Conservation (phyloP, 2,797 vertebrate genomes). For the Balearica regulorum region DNA sequence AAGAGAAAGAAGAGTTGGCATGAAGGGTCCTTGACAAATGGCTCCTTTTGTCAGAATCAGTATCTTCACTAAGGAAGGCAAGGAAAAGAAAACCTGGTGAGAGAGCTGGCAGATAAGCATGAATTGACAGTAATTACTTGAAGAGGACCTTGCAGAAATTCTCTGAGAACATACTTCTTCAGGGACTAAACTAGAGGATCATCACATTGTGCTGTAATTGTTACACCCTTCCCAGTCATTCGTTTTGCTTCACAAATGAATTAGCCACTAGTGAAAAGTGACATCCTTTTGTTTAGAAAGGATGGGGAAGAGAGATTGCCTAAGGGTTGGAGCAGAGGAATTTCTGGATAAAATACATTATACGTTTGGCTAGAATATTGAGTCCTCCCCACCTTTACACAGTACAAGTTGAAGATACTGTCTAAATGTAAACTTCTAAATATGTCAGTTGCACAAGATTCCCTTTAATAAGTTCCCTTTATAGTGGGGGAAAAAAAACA, state of each 20-base stretch:
- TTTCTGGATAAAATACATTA: background rate
- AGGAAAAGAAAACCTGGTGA: slow-evolving; percentile 21
- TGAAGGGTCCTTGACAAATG: slow-evolving; percentile 54
- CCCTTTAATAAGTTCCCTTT: background rate
- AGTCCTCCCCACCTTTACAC: background rate
- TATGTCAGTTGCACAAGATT: background rate
- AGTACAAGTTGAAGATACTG: background rate
- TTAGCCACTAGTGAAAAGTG: slow-evolving; percentile 17
- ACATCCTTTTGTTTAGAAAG: slow-evolving; percentile 2
- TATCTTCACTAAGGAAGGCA: slow-evolving; percentile 47
- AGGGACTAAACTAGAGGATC: slow-evolving; percentile 49
- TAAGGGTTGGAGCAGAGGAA: background rate
- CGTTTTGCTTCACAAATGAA: background rate
- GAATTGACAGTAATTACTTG: slow-evolving; percentile 65
- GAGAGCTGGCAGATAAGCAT: slow-evolving; percentile 59
- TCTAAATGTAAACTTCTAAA: background rate
- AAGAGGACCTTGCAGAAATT: slow-evolving; percentile 50
- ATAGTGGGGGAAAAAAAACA: background rate
- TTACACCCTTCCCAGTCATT: slow-evolving; percentile 29
- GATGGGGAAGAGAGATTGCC: background rate
- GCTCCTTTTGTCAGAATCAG: slow-evolving; percentile 55
- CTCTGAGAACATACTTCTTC: slow-evolving; percentile 52
- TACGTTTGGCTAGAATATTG: background rate
- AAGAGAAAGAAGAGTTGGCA: background rate
- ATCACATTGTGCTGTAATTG: slow-evolving; percentile 47